Conservation (phyloP, 2,113 vertebrate genomes). For the Aptenodytes forsteri region DNA sequence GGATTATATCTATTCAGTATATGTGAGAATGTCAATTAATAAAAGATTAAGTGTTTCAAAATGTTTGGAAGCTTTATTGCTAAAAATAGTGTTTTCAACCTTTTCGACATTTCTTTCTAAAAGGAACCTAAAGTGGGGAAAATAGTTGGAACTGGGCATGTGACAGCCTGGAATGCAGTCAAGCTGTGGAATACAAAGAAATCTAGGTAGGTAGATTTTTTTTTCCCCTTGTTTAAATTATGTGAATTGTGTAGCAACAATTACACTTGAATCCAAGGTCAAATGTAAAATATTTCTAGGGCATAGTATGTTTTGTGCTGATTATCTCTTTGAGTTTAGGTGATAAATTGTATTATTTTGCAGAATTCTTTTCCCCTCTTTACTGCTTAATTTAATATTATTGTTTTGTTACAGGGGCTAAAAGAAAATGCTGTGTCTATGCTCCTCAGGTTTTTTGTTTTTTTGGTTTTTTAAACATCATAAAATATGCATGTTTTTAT, state of each 20-base stretch:
- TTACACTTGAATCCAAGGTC: background rate
- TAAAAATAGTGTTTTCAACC: background rate
- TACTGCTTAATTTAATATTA: background rate
- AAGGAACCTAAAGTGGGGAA: background rate
- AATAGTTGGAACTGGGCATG: background rate
- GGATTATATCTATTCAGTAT: background rate
- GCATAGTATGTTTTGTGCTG: background rate
- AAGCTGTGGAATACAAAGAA: background rate
- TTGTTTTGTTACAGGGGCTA: background rate
- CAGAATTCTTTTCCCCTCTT: background rate
- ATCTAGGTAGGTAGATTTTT: background rate
- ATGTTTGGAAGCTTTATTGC: background rate
- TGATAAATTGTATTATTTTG: background rate
- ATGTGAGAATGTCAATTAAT: background rate
- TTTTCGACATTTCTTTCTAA: background rate
- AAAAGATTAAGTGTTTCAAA: background rate
- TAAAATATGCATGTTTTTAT: background rate
- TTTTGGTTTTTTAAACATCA: background rate
- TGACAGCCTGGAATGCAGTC: background rate
- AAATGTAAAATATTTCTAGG: background rate
- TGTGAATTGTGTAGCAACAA: background rate
- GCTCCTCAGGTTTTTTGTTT: background rate
- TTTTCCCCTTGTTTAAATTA: background rate
- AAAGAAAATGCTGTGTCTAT: background rate
- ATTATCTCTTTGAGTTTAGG: background rate